Base-by-base conservation (phyloP, 2,797 vertebrate genomes). In the Acipenser ruthenus region DNA sequence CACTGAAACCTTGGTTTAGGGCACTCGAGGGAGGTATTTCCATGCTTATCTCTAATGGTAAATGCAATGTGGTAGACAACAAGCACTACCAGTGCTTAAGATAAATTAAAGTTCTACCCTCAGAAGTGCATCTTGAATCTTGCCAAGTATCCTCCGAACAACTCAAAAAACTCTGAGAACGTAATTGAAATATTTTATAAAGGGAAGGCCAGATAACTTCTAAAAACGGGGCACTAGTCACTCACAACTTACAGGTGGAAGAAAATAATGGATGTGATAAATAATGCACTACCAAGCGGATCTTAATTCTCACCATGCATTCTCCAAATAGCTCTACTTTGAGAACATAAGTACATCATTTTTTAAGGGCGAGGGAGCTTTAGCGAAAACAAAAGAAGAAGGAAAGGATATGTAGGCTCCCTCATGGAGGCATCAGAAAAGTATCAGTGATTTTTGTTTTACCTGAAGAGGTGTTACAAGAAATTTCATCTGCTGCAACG, bases 401-500 rank as follows among this genome's bases (percentile, higher is more conserved):
- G 64, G 52, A 63, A 12, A 70, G 76, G 60, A 71, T 49, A 67
- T 73, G 62, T 71, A 72, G 74, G 75, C 74, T 66, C 67, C 75
- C 74, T 70, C 86, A 83, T 89, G 88, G 89, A 88, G 88, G 89
- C 89, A 88, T 90, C 86, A 88, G 49, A 87, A 87, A 88, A 89
- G 89, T 89, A 90, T 87, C 89, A 91, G 90, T 89, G 90, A 87
- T 89, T 65, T 66, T 69, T 67, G 69, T 92, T 89, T 94, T 94
- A 94, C 92, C 92, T 94, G 92, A 90, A 89, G 92, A 94, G 91
- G 90, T 92, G 92, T 94, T 94, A 94, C 92, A 94, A 93, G 92
- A 93, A 92, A 94, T 94, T 93, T 94, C 92, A 93, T 94, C 92
- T 90, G 92, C 91, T 90, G 92, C 92, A 93, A 94, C 91, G 92